phyloP scores from a whole-genome alignment of 1,140 invertebrate genomes.

The Hestina assimilis region DNA sequence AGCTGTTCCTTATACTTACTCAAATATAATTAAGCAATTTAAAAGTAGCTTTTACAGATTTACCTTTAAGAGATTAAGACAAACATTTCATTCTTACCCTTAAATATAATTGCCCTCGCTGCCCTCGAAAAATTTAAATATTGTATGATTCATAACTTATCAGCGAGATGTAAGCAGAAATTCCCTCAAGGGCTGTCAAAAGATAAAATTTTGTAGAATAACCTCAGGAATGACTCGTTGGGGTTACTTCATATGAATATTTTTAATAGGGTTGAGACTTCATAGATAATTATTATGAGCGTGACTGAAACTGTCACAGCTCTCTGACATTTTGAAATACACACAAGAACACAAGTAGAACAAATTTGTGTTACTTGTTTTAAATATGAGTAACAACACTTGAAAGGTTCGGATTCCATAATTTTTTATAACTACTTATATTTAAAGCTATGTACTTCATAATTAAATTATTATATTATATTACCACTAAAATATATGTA shows the following conservation, averaged over 20 bases:
- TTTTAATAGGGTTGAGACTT: background rate
- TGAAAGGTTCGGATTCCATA: no score
- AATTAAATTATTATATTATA: no score
- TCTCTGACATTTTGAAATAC: background rate
- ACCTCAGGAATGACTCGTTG: background rate
- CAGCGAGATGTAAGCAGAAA: constrained; percentile 11
- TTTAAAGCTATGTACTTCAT: no score
- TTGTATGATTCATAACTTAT: constrained; percentile 20
- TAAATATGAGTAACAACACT: no score
- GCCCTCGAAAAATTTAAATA: constrained; percentile 14
- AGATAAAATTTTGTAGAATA: background rate
- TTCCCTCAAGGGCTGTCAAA: background rate
- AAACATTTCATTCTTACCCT: background rate
- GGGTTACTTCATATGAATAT: background rate
- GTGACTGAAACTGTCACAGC: background rate
- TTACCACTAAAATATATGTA: no score
- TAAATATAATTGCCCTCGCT: background rate
- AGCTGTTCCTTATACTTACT: no score
- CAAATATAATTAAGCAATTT: no score
- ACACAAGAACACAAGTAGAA: no score
- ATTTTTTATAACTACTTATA: no score
- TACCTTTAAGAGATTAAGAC: no score
- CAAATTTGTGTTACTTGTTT: no score
- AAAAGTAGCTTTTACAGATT: no score
- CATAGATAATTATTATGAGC: background rate